Base-by-base conservation (phyloP, 2,113 vertebrate species). In the Grus americana region DNA sequence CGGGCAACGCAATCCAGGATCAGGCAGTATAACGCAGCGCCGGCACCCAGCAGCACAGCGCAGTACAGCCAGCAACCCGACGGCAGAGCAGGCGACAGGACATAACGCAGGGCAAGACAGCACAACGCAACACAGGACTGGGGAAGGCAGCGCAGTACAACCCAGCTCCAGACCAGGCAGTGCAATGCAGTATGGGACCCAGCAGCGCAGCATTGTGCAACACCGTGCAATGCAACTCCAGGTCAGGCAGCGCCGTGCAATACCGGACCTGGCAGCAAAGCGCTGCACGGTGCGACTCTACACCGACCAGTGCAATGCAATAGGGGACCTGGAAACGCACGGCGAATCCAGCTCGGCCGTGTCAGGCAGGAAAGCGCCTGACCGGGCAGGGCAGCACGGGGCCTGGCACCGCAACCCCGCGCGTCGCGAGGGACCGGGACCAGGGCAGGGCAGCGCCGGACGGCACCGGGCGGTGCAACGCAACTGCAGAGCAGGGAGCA, bases 81-180 rank as follows among this genome's bases (percentile, higher is more conserved):
- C 0, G 3, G 57, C 49, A 34, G 61, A 47, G 67, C 8, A 0
- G 62, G 38, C 11, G 1, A 15, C 0, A 19, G 50, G 57, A 44
- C 4, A 1, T 4, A 32, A 21, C 0, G 2, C 73, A 7, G 67
- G 50, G 34, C 49, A 36, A 73, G 34, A 62, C 86, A 38, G 38
- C 61, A 59, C 71, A 9, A 46, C 0, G 23, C 44, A 12, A 44
- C 12, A 14, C 0, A 3, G 72, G 57, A 6, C 67, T 9, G 30
- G 26, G 66, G 40, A 42, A 68, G 34, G 72, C 66, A 19, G 65
- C 5, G 5, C 36, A 6, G 42, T 3, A 12, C 27, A 20, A 29
- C 15, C 24, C 36, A 44, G 49, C 84, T 34, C 36, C 42, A 10
- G 27, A 12, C 5, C 47, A 11, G 55, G 27, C 86, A 21, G 70